Base-by-base conservation (phyloP, 2,113 vertebrate genomes). In the Ivindomyrus marchei region DNA sequence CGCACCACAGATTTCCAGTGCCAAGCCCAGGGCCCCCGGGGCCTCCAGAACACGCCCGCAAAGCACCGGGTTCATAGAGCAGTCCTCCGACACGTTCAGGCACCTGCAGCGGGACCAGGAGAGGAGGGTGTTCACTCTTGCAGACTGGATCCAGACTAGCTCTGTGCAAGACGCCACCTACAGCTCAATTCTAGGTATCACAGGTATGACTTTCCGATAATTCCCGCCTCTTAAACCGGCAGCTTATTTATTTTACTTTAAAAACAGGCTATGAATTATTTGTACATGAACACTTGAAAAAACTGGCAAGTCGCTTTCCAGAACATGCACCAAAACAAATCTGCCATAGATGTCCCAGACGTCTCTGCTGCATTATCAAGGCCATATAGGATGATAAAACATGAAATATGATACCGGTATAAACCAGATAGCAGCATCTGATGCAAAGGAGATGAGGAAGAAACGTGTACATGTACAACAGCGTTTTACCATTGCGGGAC, bases 91-190 rank as follows among this genome's bases (percentile, higher is more conserved):
- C 77, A 93, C 86, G 88, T 93, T 95, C 91, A 97, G 96, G 0
- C 98, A 99, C 92, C 98, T 99, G 92, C 0, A 10, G 84, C 66
- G 15, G 5, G 45, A 93, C 24, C 31, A 3, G 13, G 47, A 39
- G 83, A 88, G 21, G 87, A 31, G 17, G n/a, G n/a, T 10, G 17
- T 31, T 45, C 17, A 31, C 52, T 58, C 24, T 9, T 3, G 15
- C 3, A 53, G 46, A 47, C 52, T 83, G 45, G 80, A 85, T 89
- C 31, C 5, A 45, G 39, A 47, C 8, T 85, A n/a, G 36, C 74
- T 80, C 74, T 19, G 36, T 36, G 36, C 74, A 80, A 17, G 13
- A 80, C 36, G 17, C 62, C 62, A 70, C 62, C 62, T 70, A 70
- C 27, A 80, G 36, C 13, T 42, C 36, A 42, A 31, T 42, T 39